Evolutionary conservation across 2,888 invertebrate species (phyloP), one percentile per base, ranked within the genome.

Genomic region (Molorchus minor): DNA sequence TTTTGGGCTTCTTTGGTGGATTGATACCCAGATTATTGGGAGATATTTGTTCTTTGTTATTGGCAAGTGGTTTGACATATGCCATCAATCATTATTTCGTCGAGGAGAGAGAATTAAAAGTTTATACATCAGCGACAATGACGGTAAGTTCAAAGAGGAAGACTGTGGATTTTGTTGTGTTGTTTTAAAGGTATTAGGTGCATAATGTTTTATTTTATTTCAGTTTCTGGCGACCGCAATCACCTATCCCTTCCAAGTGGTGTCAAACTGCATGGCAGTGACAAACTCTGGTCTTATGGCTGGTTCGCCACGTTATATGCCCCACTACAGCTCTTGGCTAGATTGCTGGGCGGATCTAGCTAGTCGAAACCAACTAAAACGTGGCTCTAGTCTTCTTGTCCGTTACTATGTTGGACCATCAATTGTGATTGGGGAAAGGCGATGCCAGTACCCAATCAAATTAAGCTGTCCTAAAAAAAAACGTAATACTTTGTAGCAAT

Each of bases 161-260:
- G 7, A 15, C 15, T 7, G n/a, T n/a, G n/a, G n/a, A n/a, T n/a
- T n/a, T n/a, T n/a, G n/a, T n/a, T n/a, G n/a, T n/a, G n/a, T n/a
- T n/a, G n/a, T n/a, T n/a, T n/a, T n/a, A n/a, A n/a, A n/a, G n/a
- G n/a, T n/a, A n/a, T n/a, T n/a, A 5, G 19, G 12, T 20, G 5
- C 19, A 44, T 3, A 33, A 40, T 40, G 1, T 3, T 3, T 19
- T 44, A 0, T 2, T 43, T 61, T 30, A 58, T 73, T 68, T 75
- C 81, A 85, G 86, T 92, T 95, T 79, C 82, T 94, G 49, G 91
- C 93, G 58, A 88, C 91, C 62, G 90, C 93, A 55, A 75, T 94
- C 62, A 91, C 94, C n/a, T 98, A 98, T 81, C 97, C 97, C 15
- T 88, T 96, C 77, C 88, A 91, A 77, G 92, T 98, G 58, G 94